A percentile compares a stretch with the other conserved stretches of the same genome.
These are phyloP conservation scores for Coremacera marginata DNA, from an alignment of 2,888 invertebrate genomes.

Conservation along the genomic window DNA sequence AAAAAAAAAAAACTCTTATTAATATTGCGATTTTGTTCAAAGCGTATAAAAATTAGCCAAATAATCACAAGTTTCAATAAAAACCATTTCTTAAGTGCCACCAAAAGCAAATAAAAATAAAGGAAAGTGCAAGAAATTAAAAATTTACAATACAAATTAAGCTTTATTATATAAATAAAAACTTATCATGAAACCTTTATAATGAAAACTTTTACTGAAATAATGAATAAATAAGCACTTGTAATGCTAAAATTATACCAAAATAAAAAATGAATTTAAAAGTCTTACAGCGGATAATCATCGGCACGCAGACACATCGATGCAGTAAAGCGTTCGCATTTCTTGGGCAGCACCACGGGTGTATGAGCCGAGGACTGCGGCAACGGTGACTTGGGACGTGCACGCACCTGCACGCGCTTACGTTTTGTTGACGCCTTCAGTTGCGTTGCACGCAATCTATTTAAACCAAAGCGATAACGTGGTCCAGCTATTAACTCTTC, in stretches of 20 bases:
- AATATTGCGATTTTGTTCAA: too few species aligned
- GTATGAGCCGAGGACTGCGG: slow-evolving; percentile 62
- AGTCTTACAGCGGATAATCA: slow-evolving; percentile 82
- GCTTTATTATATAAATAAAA: not conserved
- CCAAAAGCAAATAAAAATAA: not conserved
- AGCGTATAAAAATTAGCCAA: too few species aligned
- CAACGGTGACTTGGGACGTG: slow-evolving; percentile 57
- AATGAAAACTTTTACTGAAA: not conserved
- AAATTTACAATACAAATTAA: too few species aligned
- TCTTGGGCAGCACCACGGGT: slow-evolving; percentile 55
- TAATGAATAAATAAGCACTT: not conserved
- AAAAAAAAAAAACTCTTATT: too few species aligned
- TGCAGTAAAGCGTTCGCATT: slow-evolving; percentile 79
- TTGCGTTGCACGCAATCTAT: slow-evolving; percentile 50
- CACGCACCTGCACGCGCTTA: slow-evolving; percentile 56
- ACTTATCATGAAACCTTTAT: not conserved
- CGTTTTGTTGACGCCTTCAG: slow-evolving; percentile 53
- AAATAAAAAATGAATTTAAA: not conserved
- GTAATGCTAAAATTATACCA: not conserved
- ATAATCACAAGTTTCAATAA: too few species aligned
- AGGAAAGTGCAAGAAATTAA: too few species aligned
- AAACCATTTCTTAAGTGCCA: not conserved
- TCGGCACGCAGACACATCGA: slow-evolving; percentile 79
- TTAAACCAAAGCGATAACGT: slow-evolving; percentile 56
- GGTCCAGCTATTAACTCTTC: slow-evolving; percentile 64